A percentile compares a stretch with the other conserved stretches of the same genome.
These are phyloP conservation scores for Spea hammondii DNA, from an alignment of 2,797 vertebrate genomes.

Conservation along the genomic window DNA sequence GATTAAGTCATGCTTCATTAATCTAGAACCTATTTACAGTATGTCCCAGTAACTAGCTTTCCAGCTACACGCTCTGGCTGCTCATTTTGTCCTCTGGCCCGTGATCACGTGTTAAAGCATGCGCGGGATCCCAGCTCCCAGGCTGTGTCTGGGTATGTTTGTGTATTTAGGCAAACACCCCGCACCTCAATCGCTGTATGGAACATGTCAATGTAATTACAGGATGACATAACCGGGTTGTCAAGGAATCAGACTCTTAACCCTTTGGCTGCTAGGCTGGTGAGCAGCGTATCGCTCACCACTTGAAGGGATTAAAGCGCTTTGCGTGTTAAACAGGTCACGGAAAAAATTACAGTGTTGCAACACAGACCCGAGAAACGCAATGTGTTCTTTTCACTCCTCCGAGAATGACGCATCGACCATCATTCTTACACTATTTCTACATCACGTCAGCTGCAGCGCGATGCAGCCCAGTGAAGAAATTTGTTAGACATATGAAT, in stretches of 20 bases:
- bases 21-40: not conserved
- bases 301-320: not conserved
- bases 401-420: not conserved
- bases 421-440: not conserved
- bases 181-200: constrained; percentile 9
- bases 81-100: not conserved
- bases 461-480: not conserved
- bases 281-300: not conserved
- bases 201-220: not conserved
- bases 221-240: not conserved
- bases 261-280: not conserved
- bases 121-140: not conserved
- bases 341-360: not conserved
- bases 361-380: not conserved
- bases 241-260: not conserved
- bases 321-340: not conserved
- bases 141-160: not conserved
- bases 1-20: not conserved
- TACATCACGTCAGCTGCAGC: not conserved
- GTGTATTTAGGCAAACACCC: constrained; percentile 20
- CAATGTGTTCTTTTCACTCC: not conserved
- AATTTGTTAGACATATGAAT: not conserved
- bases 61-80: not conserved
- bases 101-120: constrained; percentile 10
- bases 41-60: not conserved